phyloP scores from a whole-genome alignment of 2,113 vertebrate genomes.

The Colius striatus region DNA sequence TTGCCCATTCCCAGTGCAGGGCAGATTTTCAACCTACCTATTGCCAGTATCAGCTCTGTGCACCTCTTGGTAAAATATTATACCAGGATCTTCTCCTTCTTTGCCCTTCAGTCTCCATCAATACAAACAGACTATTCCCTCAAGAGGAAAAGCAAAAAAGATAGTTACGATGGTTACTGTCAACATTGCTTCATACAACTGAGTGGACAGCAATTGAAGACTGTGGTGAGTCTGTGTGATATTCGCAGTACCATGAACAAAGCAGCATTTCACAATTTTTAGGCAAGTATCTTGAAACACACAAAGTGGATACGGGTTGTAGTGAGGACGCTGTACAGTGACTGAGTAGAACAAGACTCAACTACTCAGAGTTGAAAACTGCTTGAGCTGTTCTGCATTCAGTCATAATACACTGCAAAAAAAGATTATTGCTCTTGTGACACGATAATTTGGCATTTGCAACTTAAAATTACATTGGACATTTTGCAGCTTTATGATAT shows the following conservation, averaged over 20 bases:
- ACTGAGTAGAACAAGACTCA: not conserved
- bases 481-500: conserved; percentile 47
- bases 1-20: not conserved
- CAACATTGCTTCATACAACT: not conserved
- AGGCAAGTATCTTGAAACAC: not conserved
- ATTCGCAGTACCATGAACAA: not conserved
- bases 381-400: not conserved
- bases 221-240: not conserved
- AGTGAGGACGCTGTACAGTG: not conserved
- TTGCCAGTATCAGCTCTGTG: not conserved
- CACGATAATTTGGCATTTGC: conserved; percentile 35
- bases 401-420: not conserved
- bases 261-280: not conserved
- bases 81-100: not conserved
- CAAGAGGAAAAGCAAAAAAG: not conserved
- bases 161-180: not conserved
- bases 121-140: not conserved
- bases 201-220: not conserved
- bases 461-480: conserved; percentile 43
- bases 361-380: not conserved
- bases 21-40: not conserved
- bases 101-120: not conserved
- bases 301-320: not conserved
- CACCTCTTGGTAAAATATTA: not conserved
- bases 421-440: conserved; percentile 19